phyloP scores from a whole-genome alignment of 53 echinoderm and acorn worm species.

The Temnopleurus reevesii region DNA sequence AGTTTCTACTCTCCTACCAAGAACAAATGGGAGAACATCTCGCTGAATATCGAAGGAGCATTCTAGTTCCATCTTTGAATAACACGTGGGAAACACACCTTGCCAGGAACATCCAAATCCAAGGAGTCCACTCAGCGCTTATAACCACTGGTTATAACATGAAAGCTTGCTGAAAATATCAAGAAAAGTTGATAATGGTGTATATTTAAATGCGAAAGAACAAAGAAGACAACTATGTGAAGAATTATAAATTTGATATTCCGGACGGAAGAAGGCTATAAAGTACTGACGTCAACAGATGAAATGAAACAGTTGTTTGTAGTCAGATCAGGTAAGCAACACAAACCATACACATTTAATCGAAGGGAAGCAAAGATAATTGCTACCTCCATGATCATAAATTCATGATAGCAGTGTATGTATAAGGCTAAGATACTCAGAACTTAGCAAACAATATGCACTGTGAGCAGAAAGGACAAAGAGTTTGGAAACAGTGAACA shows the following conservation, averaged over 20 bases:
- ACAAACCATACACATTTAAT: background rate
- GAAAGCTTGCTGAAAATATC: background rate
- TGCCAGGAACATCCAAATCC: background rate
- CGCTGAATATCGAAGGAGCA: slow-evolving; percentile 34
- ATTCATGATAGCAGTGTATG: background rate
- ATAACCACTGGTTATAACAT: background rate
- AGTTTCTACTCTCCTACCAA: slow-evolving; percentile 17
- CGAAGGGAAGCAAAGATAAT: background rate
- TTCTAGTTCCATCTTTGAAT: slow-evolving; percentile 38
- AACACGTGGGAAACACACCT: background rate
- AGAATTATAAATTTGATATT: background rate
- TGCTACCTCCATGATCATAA: background rate
- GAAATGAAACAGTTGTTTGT: background rate
- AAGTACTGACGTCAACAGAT: background rate
- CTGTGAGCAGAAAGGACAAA: too few species aligned
- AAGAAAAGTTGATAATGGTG: background rate
- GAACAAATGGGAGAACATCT: slow-evolving; percentile 34
- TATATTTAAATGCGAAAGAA: too few species aligned
- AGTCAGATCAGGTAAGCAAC: too few species aligned
- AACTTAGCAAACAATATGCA: background rate
- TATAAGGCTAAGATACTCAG: background rate
- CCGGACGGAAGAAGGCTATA: background rate
- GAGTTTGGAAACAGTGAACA: too few species aligned
- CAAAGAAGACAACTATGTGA: background rate
- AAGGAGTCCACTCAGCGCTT: background rate